A percentile compares a stretch with the other conserved stretches of the same genome.
Evolutionary conservation across 2,888 invertebrate genomes (phyloP).

Genomic region (Didymodactylos carnosus): DNA sequence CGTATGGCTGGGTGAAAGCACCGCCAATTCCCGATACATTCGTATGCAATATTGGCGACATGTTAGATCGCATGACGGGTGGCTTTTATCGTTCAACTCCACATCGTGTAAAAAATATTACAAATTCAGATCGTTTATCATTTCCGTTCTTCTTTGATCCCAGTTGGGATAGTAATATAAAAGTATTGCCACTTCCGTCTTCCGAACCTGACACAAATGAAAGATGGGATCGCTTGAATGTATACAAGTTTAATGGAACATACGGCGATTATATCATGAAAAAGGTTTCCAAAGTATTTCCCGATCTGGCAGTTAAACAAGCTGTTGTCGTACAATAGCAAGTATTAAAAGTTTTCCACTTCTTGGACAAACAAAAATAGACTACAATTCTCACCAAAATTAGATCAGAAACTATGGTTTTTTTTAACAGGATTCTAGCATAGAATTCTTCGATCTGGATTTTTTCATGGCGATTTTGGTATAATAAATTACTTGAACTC

Average conservation of each 20-base stretch:
- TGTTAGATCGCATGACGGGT: conserved; percentile 11
- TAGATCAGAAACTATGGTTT: too few species aligned
- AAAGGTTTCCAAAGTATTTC: conserved; percentile 5
- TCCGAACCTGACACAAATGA: background rate
- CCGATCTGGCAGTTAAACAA: background rate
- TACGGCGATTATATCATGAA: conserved; percentile 8
- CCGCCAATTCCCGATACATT: conserved; percentile 8
- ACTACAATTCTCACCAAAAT: too few species aligned
- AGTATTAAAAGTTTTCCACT: too few species aligned
- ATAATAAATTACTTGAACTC: too few species aligned
- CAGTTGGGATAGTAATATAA: background rate
- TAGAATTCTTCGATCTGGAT: too few species aligned
- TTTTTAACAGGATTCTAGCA: too few species aligned
- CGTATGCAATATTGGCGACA: conserved; percentile 13
- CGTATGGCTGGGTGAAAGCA: conserved; percentile 1
- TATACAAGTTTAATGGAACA: conserved; percentile 7
- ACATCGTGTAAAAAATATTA: conserved; percentile 2
- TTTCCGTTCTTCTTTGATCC: conserved; percentile 14
- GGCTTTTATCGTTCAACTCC: conserved; percentile 8
- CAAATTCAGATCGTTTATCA: background rate
- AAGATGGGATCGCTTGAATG: conserved; percentile 7
- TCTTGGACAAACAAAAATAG: too few species aligned
- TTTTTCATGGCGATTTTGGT: too few species aligned
- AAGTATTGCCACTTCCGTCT: background rate
- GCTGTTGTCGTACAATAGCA: background rate